These are phyloP conservation scores for Mellilla xanthometata DNA, from an alignment of 2,888 invertebrate genomes.

Conservation along the genomic window DNA sequence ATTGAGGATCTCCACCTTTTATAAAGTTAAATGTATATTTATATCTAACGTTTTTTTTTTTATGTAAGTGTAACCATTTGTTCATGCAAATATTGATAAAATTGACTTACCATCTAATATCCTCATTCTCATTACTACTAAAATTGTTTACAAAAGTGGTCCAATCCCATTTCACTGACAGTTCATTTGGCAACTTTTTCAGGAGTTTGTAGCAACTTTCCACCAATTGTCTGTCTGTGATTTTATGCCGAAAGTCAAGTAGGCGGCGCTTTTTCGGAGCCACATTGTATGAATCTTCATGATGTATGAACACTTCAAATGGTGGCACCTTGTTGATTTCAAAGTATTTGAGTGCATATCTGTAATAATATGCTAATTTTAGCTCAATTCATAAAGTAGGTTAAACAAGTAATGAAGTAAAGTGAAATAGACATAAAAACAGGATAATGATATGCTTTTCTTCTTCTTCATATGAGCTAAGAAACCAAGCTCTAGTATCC, in stretches of 20 bases:
- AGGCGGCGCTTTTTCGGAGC: slow-evolving; percentile 69
- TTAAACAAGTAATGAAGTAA: no score
- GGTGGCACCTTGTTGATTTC: slow-evolving; percentile 85
- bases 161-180: slow-evolving; percentile 90
- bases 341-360: slow-evolving; percentile 89
- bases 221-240: slow-evolving; percentile 83
- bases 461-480: no score
- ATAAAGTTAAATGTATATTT: no score
- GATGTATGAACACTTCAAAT: slow-evolving; percentile 59
- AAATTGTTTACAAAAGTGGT: slow-evolving; percentile 85
- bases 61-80: no score
- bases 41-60: no score
- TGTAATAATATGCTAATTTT: no score
- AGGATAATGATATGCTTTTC: no score
- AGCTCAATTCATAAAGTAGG: no score
- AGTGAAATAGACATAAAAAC: no score
- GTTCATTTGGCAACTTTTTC: slow-evolving; percentile 83
- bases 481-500: no score
- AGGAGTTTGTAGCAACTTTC: slow-evolving; percentile 85
- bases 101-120: slow-evolving; percentile 82
- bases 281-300: slow-evolving; percentile 68
- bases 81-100: no score
- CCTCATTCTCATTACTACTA: slow-evolving; percentile 66
- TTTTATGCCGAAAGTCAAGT: slow-evolving; percentile 54
- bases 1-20: no score